Percentiles rank a stretch among this genome's conserved stretches.
Evolutionary conservation across 1,140 invertebrate genomes (phyloP).

Genomic region (Drosophila pseudoananassae): DNA sequence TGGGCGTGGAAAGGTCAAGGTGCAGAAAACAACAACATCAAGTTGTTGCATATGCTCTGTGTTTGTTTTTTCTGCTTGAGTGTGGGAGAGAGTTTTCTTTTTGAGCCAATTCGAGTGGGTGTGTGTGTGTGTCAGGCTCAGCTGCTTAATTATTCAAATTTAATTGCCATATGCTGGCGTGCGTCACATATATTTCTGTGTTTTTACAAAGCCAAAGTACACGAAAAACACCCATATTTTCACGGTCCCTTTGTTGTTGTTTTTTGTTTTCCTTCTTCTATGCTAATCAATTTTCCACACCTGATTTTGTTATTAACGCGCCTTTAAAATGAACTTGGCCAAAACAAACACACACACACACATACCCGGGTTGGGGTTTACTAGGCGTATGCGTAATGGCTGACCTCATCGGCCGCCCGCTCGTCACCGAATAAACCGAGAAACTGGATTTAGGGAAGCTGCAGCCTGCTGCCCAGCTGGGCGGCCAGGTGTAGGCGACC

Average conservation of each 20-base stretch:
- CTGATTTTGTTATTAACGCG: conserved; percentile 43
- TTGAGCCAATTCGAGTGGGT: not conserved
- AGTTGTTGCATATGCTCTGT: conserved; percentile 24
- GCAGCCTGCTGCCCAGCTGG: conserved; percentile 23
- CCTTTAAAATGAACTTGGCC: conserved; percentile 55
- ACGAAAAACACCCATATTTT: conserved; percentile 17
- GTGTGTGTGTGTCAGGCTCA: not conserved
- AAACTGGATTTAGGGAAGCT: conserved; percentile 25
- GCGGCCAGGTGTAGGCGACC: conserved; percentile 36
- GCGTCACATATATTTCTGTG: conserved; percentile 32
- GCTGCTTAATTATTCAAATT: conserved; percentile 46
- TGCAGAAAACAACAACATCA: conserved; percentile 49
- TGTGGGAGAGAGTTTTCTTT: not conserved
- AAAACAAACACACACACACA: conserved; percentile 8
- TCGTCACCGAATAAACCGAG: conserved; percentile 57
- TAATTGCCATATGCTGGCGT: conserved; percentile 56
- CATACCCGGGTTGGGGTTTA: not conserved
- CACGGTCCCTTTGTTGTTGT: not conserved
- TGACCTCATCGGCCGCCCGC: conserved; percentile 64
- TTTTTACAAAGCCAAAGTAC: conserved; percentile 13
- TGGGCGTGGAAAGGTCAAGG: conserved; percentile 68
- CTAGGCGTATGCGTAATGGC: conserved; percentile 33
- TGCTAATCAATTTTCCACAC: conserved; percentile 63
- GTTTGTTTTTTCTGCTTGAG: not conserved
- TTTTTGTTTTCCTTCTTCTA: conserved; percentile 13